phyloP scores from a whole-genome alignment of 1,140 invertebrate species.

The Drosophila ironensis region DNA sequence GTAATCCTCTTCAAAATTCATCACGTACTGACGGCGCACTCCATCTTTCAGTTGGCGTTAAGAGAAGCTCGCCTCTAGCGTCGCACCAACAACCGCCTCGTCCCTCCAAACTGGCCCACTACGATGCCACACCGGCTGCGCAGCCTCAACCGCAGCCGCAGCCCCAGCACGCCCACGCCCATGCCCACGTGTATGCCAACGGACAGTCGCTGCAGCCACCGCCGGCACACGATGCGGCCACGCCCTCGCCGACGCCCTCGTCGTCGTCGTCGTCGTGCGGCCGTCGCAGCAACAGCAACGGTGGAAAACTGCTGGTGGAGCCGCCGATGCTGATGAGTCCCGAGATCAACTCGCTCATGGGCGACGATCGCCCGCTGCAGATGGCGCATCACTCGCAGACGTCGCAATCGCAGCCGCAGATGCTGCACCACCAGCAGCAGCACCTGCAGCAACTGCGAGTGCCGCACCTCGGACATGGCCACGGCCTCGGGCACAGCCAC shows the following conservation, averaged over 20 bases:
- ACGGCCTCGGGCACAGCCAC: conserved; percentile 11
- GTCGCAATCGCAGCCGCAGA: conserved; percentile 29
- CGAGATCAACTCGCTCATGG: conserved; percentile 80
- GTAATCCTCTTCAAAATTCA: neutral
- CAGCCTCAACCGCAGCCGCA: conserved; percentile 21
- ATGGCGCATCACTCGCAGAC: conserved; percentile 49
- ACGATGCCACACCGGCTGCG: conserved; percentile 40
- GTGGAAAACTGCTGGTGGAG: conserved; percentile 60
- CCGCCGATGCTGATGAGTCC: conserved; percentile 79
- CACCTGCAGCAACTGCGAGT: conserved; percentile 33
- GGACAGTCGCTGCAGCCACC: conserved; percentile 52
- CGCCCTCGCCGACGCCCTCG: conserved; percentile 59
- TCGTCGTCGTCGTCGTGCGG: conserved; percentile 59
- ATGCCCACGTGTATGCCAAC: conserved; percentile 51
- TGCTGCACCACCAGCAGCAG: conserved; percentile 31
- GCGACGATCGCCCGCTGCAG: conserved; percentile 66
- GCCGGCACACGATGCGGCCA: conserved; percentile 60
- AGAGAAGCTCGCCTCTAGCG: conserved; percentile 72
- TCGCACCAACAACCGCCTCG: conserved; percentile 70
- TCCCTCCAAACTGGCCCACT: conserved; percentile 73
- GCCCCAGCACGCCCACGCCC: conserved; percentile 26
- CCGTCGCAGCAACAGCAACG: conserved; percentile 40
- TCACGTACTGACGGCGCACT: neutral
- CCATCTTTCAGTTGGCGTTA: conserved; percentile 59
- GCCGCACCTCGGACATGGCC: conserved; percentile 39